phyloP scores from a whole-genome alignment of 2,113 vertebrate genomes.

The Peucedramus taeniatus region DNA sequence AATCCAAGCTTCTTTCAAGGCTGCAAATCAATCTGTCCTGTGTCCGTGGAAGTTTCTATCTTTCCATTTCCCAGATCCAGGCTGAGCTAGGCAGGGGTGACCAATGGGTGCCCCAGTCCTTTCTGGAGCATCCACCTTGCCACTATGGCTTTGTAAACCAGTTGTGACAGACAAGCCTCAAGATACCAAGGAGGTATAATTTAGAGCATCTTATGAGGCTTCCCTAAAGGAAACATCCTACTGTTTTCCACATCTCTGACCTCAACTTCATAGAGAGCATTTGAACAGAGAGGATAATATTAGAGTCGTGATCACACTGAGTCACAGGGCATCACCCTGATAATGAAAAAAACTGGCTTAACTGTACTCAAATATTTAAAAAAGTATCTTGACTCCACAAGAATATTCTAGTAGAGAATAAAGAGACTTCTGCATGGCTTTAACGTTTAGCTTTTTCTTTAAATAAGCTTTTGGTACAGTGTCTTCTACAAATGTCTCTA shows the following conservation, averaged over 20 bases:
- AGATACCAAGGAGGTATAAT: not conserved
- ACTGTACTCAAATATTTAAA: not conserved
- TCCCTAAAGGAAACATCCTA: not conserved
- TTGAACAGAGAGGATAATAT: not conserved
- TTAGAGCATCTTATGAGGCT: not conserved
- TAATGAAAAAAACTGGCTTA: not conserved
- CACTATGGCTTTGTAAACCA: not conserved
- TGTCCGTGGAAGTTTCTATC: no score
- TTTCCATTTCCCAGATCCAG: not conserved
- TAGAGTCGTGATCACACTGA: not conserved
- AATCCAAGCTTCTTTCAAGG: no score
- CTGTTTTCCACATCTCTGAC: not conserved
- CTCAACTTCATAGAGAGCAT: not conserved
- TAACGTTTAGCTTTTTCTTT: not conserved
- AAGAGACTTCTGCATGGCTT: not conserved
- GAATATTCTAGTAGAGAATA: not conserved
- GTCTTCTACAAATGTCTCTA: not conserved
- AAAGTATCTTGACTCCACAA: not conserved
- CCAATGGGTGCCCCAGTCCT: not conserved
- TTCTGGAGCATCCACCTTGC: not conserved
- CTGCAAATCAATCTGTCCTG: no score
- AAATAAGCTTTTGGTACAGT: not conserved
- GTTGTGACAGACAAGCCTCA: not conserved
- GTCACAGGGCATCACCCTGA: not conserved
- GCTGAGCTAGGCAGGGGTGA: not conserved